A percentile compares a stretch with the other conserved stretches of the same genome.
phyloP scores from a whole-genome alignment of 2,113 vertebrate species.

The Salvator merianae region DNA sequence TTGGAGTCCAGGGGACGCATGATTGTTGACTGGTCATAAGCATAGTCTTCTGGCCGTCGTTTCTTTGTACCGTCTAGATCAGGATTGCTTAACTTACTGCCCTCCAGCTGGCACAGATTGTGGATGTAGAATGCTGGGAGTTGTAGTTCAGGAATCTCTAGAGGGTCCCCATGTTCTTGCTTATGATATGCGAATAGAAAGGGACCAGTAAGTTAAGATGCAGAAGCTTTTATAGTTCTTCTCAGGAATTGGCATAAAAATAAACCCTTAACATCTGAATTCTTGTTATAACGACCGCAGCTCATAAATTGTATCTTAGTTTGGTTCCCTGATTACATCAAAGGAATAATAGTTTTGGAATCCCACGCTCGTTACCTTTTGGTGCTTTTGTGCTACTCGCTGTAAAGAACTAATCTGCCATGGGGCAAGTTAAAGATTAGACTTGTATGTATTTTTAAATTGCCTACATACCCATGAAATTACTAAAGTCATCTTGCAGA shows the following conservation, averaged over 20 bases:
- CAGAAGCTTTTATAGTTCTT: background rate
- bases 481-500: conserved; percentile 57
- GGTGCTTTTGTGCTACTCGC: no score
- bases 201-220: background rate
- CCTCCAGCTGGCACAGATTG: no score
- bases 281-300: background rate
- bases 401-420: background rate
- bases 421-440: background rate
- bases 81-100: no score
- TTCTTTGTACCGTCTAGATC: no score
- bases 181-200: background rate
- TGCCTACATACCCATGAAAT: background rate
- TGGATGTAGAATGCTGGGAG: no score
- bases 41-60: no score
- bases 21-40: background rate
- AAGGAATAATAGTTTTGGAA: background rate
- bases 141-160: no score
- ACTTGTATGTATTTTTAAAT: background rate
- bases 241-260: background rate
- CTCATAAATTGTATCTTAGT: background rate
- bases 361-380: background rate
- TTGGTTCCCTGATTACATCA: background rate
- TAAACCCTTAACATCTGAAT: background rate
- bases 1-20: background rate
- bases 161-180: background rate